Conservation (phyloP, 1,140 invertebrate species). For the Anoplolepis gracilipes region DNA sequence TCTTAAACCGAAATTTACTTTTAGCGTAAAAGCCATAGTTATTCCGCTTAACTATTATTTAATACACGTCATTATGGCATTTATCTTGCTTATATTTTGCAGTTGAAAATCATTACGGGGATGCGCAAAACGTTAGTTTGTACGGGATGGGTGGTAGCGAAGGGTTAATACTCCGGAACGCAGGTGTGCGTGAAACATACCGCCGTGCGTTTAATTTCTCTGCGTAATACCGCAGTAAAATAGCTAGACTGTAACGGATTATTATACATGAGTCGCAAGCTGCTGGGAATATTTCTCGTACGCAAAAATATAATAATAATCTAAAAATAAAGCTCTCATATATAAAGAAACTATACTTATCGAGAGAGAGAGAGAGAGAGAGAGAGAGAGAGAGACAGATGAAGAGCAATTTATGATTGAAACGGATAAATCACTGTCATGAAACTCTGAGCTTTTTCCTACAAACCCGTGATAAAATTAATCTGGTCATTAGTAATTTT, state of each 20-base stretch:
- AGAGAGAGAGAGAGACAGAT: too few relatives aligned
- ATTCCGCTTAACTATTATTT: slow-evolving; percentile 46
- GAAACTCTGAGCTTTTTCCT: background rate
- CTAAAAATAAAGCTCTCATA: slow-evolving; percentile 5
- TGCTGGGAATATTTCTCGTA: slow-evolving; percentile 22
- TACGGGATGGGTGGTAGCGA: background rate
- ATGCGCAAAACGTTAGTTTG: slow-evolving; percentile 44
- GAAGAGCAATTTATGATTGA: slow-evolving; percentile 21
- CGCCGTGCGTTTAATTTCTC: slow-evolving; percentile 60
- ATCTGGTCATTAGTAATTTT: slow-evolving; percentile 1
- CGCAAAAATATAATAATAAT: slow-evolving; percentile 47
- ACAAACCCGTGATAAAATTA: background rate
- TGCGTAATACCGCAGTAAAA: slow-evolving; percentile 55
- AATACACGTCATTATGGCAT: slow-evolving; percentile 53
- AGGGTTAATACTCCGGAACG: slow-evolving; percentile 45
- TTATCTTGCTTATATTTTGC: slow-evolving; percentile 52
- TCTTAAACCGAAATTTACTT: slow-evolving; percentile 24
- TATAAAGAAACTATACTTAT: background rate
- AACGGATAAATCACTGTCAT: background rate
- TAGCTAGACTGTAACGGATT: slow-evolving; percentile 56
- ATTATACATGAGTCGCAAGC: slow-evolving; percentile 49
- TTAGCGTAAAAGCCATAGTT: slow-evolving; percentile 9
- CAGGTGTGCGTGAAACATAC: slow-evolving; percentile 61
- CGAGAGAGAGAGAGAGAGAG: too few relatives aligned
- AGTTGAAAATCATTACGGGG: slow-evolving; percentile 43